Evolutionary conservation across 2,888 invertebrate species (phyloP).

Genomic region (Gnatocerus cornutus): DNA sequence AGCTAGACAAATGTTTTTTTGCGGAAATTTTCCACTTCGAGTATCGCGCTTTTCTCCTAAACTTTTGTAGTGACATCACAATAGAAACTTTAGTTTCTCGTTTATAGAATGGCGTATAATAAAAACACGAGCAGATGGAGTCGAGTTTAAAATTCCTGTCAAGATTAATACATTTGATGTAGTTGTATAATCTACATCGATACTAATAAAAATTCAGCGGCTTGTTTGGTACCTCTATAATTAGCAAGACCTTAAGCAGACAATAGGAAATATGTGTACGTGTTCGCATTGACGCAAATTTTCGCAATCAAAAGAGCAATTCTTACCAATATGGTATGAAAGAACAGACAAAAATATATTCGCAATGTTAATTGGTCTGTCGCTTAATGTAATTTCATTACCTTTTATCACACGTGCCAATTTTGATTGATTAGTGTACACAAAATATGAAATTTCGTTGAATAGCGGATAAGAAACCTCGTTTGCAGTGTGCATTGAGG

Average conservation of each 20-base stretch:
- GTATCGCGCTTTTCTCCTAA: too few species aligned
- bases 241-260: constrained; percentile 38
- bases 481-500: too few species aligned
- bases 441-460: too few species aligned
- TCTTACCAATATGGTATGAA: constrained; percentile 27
- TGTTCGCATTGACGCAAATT: constrained; percentile 41
- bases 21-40: too few species aligned
- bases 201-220: constrained; percentile 14
- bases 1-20: too few species aligned
- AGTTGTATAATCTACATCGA: constrained; percentile 19
- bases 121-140: too few species aligned
- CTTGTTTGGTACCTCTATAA: constrained; percentile 36
- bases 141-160: too few species aligned
- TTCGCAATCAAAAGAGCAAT: constrained; percentile 36
- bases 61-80: too few species aligned
- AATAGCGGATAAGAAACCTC: too few species aligned
- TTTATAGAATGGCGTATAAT: too few species aligned
- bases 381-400: constrained; percentile 9
- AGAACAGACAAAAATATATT: constrained; percentile 27
- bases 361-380: constrained; percentile 5
- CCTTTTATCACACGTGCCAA: constrained; percentile 6
- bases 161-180: too few species aligned
- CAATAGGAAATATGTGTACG: constrained; percentile 37
- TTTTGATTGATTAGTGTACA: neutral
- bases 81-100: too few species aligned